A percentile compares a stretch with the other conserved stretches of the same genome.
phyloP scores from a whole-genome alignment of 1,140 invertebrate species.

The Diprion similis region DNA sequence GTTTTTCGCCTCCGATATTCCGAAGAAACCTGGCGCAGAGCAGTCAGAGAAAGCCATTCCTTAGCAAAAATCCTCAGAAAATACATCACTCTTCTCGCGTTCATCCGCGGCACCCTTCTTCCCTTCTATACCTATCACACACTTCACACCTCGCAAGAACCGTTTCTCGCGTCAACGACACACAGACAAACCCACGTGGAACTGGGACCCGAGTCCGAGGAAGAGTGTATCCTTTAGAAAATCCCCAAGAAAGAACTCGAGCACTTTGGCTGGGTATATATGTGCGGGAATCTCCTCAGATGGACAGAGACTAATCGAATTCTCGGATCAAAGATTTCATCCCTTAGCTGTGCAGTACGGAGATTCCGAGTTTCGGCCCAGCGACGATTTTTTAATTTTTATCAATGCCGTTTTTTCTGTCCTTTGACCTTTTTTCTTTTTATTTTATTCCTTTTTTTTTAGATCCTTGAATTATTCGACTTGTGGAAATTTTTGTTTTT shows the following conservation, averaged over 20 bases:
- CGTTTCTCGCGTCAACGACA: background rate
- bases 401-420: background rate
- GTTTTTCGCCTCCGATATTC: background rate
- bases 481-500: no score
- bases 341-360: no score
- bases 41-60: conserved; percentile 3
- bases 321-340: conserved; percentile 1
- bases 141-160: background rate
- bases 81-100: background rate
- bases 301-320: background rate
- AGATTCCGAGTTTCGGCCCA: no score
- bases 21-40: background rate
- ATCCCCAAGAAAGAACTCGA: background rate
- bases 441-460: background rate
- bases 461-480: background rate
- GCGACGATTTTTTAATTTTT: no score
- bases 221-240: background rate
- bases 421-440: background rate
- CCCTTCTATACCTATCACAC: background rate
- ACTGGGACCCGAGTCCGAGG: background rate
- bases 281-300: background rate
- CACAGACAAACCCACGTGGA: no score
- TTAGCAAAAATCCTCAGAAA: background rate
- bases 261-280: background rate
- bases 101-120: background rate